These are phyloP conservation scores for Agonopterix subpropinquella DNA, from an alignment of 2,888 invertebrate species.

Conservation along the genomic window DNA sequence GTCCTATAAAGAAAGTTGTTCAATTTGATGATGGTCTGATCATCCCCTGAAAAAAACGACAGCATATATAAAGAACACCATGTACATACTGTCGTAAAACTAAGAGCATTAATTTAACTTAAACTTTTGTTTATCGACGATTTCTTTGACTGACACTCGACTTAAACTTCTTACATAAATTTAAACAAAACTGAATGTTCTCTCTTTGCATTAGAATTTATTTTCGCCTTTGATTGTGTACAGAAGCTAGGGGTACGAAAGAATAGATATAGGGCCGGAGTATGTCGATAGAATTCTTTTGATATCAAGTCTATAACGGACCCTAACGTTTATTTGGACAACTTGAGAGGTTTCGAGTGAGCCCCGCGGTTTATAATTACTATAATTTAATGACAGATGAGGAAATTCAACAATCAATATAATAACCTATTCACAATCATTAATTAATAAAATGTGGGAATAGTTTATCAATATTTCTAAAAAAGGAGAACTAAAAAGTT, in stretches of 20 bases:
- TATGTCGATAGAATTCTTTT: slow-evolving; percentile 63
- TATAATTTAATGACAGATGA: slow-evolving; percentile 69
- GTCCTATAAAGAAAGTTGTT: too few relatives aligned
- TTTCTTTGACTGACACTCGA: slow-evolving; percentile 67
- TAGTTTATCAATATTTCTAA: too few relatives aligned
- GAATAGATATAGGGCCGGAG: slow-evolving; percentile 72
- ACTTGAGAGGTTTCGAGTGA: slow-evolving; percentile 69
- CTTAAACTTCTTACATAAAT: slow-evolving; percentile 22
- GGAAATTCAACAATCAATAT: slow-evolving; percentile 20
- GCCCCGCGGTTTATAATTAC: slow-evolving; percentile 68
- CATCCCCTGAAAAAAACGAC: too few relatives aligned
- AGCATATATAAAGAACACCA: slow-evolving; percentile 21
- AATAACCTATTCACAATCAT: background rate
- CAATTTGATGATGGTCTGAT: too few relatives aligned
- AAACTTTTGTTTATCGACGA: slow-evolving; percentile 71
- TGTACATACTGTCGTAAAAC: slow-evolving; percentile 32
- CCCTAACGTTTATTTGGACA: slow-evolving; percentile 75
- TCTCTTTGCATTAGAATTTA: slow-evolving; percentile 9
- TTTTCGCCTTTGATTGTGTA: slow-evolving; percentile 15
- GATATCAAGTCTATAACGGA: slow-evolving; percentile 63
- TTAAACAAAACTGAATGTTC: slow-evolving; percentile 17
- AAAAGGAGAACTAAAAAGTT: too few relatives aligned
- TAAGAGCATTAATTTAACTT: slow-evolving; percentile 61
- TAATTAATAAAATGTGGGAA: too few relatives aligned
- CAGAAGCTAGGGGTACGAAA: slow-evolving; percentile 51